These are phyloP conservation scores for Morone saxatilis DNA, from an alignment of 2,113 vertebrate genomes.

Conservation along the genomic window DNA sequence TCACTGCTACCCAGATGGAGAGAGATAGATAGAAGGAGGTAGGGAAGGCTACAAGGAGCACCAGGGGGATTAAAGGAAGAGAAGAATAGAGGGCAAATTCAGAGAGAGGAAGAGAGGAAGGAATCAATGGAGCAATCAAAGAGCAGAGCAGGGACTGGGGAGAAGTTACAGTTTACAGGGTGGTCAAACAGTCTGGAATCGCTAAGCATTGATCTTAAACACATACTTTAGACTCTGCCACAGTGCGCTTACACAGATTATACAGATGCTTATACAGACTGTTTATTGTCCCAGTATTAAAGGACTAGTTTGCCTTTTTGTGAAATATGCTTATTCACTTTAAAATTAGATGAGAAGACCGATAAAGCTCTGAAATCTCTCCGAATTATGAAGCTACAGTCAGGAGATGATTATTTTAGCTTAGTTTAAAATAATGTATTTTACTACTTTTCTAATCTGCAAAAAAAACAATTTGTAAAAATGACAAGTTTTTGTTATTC, in stretches of 20 bases:
- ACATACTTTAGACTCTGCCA: not conserved
- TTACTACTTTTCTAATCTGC: no score
- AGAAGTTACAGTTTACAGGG: not conserved
- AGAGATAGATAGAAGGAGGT: conserved; percentile 22
- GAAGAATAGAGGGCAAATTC: not conserved
- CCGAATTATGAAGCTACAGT: no score
- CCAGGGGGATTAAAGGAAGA: conserved; percentile 5
- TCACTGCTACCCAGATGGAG: conserved; percentile 59
- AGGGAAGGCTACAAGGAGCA: conserved; percentile 6
- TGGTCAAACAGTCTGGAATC: not conserved
- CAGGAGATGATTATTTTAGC: no score
- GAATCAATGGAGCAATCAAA: not conserved
- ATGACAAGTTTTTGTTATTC: no score
- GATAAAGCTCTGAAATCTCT: no score
- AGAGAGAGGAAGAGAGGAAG: not conserved
- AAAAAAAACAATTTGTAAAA: no score
- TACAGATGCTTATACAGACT: not conserved
- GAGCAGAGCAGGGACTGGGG: not conserved
- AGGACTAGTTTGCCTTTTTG: not conserved
- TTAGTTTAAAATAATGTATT: no score
- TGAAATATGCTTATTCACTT: no score
- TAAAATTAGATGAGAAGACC: no score
- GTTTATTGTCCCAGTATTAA: not conserved
- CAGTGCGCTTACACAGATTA: not conserved
- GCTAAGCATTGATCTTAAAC: not conserved